These are phyloP conservation scores for Choreutis nemorana DNA, from an alignment of 2,888 invertebrate genomes.

Conservation along the genomic window DNA sequence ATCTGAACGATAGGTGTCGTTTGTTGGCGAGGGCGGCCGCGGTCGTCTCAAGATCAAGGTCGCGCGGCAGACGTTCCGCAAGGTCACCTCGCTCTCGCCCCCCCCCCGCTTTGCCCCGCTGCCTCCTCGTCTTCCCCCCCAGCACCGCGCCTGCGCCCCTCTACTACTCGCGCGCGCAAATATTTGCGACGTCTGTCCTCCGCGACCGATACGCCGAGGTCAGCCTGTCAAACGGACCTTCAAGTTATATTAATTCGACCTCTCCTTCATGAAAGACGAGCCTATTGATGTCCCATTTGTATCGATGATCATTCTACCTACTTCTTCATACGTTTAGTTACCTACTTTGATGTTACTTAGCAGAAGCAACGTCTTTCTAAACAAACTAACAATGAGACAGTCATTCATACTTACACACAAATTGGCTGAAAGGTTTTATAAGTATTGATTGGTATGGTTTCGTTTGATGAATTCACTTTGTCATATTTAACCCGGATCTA, in stretches of 20 bases:
- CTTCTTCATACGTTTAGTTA: too few relatives aligned
- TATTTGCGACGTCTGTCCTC: slow-evolving; percentile 65
- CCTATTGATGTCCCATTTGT: too few relatives aligned
- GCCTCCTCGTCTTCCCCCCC: too few relatives aligned
- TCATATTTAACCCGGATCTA: too few relatives aligned
- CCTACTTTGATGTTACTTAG: too few relatives aligned
- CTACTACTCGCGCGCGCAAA: slow-evolving; percentile 48
- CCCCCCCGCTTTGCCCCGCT: slow-evolving; percentile 14
- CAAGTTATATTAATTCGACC: slow-evolving; percentile 56
- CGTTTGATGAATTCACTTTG: too few relatives aligned
- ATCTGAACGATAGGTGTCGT: slow-evolving; percentile 42
- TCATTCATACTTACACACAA: too few relatives aligned
- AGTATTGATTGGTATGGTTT: too few relatives aligned
- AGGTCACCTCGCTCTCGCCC: slow-evolving; percentile 37
- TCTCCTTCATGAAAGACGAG: slow-evolving; percentile 47
- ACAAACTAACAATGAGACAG: too few relatives aligned
- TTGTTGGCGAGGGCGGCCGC: slow-evolving; percentile 32
- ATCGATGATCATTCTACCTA: too few relatives aligned
- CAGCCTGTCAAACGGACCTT: slow-evolving; percentile 57
- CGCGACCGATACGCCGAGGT: slow-evolving; percentile 66
- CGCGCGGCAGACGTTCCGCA: slow-evolving; percentile 55
- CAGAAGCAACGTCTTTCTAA: too few relatives aligned
- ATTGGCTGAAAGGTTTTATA: too few relatives aligned
- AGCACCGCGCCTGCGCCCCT: slow-evolving; percentile 21
- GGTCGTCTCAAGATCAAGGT: slow-evolving; percentile 68